A percentile compares a stretch with the other conserved stretches of the same genome.
These are phyloP conservation scores for Pogonomyrmex barbatus DNA, from an alignment of 1,140 invertebrate genomes.

Conservation along the genomic window DNA sequence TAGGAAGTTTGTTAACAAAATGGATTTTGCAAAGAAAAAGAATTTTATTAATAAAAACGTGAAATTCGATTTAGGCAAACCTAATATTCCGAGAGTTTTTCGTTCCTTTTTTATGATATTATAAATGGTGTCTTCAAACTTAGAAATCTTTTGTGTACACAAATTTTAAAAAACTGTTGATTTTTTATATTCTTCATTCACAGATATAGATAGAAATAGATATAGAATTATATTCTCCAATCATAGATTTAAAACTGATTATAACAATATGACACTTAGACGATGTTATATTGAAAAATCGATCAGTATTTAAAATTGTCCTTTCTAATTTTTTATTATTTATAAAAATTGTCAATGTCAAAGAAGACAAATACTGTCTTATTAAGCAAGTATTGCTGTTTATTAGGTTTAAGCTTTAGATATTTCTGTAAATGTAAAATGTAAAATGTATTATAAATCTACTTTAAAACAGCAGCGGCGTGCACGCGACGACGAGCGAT, in stretches of 20 bases:
- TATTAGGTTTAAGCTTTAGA: neutral
- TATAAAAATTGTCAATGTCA: neutral
- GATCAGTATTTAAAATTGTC: neutral
- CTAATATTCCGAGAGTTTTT: neutral
- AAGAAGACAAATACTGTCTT: neutral
- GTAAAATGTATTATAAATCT: neutral
- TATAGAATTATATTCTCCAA: too few species aligned
- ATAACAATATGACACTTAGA: too few species aligned
- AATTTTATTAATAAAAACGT: neutral
- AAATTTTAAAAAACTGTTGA: constrained; percentile 15
- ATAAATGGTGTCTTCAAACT: neutral
- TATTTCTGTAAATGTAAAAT: neutral
- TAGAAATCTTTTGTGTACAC: neutral
- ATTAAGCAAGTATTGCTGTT: neutral
- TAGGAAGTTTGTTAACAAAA: constrained; percentile 17
- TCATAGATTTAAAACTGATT: neutral
- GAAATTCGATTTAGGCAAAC: constrained; percentile 46
- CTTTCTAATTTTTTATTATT: neutral
- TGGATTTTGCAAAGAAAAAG: constrained; percentile 16
- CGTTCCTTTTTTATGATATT: neutral
- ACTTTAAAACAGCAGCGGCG: neutral
- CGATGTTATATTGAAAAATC: neutral
- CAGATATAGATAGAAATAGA: too few species aligned
- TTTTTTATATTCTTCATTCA: constrained; percentile 1
- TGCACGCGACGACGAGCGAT: constrained; percentile 33